Conservation (phyloP, 1,140 invertebrate genomes). For the Drosophila serrata region DNA sequence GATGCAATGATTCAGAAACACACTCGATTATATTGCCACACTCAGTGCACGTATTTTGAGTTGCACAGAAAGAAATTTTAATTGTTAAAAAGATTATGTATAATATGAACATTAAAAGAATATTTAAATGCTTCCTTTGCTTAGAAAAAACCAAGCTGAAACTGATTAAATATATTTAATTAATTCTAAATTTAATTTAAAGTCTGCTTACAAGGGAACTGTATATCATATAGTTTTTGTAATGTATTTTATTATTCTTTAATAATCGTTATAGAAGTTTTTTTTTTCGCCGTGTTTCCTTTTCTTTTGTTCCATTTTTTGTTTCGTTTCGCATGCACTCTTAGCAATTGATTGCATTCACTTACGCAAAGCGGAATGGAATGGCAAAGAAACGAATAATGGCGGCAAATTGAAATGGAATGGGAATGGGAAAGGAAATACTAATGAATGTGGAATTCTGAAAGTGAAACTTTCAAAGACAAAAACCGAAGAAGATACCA, state of each 20-base stretch:
- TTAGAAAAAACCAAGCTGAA: neutral
- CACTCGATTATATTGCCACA: conserved; percentile 44
- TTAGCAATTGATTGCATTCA: conserved; percentile 19
- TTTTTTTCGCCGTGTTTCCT: conserved; percentile 3
- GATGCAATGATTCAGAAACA: conserved; percentile 42
- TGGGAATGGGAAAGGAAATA: conserved; percentile 7
- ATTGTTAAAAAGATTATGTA: neutral
- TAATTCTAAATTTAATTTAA: neutral
- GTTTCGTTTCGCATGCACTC: conserved; percentile 19
- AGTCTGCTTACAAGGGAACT: neutral
- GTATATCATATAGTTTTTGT: neutral
- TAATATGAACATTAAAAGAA: neutral
- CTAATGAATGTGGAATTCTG: conserved; percentile 58
- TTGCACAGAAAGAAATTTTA: conserved; percentile 4
- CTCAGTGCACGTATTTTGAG: conserved; percentile 18
- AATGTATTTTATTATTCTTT: neutral
- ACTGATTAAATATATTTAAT: too few relatives aligned
- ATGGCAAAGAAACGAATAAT: conserved; percentile 12
- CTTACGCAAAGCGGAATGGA: conserved; percentile 33
- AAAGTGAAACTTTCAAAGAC: conserved; percentile 35
- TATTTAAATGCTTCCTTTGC: neutral
- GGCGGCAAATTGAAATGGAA: conserved; percentile 2
- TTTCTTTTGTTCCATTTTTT: conserved; percentile 10
- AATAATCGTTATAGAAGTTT: neutral
- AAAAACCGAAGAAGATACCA: conserved; percentile 5